Base-by-base conservation (phyloP, 2,113 vertebrate genomes). In the Mastomys coucha region DNA sequence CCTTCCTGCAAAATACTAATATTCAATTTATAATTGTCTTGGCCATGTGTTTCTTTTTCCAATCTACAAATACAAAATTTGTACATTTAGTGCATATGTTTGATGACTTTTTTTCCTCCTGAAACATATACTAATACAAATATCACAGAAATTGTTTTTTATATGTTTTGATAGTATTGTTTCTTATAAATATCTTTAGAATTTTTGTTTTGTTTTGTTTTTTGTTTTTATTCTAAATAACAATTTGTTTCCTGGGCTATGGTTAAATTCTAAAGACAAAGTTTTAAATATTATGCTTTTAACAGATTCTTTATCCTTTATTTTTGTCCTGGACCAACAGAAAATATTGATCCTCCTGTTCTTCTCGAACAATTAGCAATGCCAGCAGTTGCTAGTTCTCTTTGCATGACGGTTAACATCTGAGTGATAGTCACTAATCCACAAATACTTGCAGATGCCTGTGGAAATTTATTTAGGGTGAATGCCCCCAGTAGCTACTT, bases 391-490 rank as follows among this genome's bases (percentile, higher is more conserved):
- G 45, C 89, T 77, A 87, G 22, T 87, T 96, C 45, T 80, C 51
- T 92, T 65, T 67, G 53, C 20, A 72, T 88, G 19, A 39, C 28
- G 92, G 28, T 88, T 56, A 85, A 92, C 80, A 95, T 53, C 53
- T 49, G 33, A 42, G n/a, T 80, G 84, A 91, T 24, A 31, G 53
- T 67, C 96, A 51, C 78, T 93, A 92, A 67, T 85, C 36, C 24
- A 67, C n/a, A 87, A 95, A 49, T 60, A 92, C n/a, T 92, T 86
- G 10, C n/a, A 93, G 73, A 94, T 93, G 73, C 26, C 33, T 96
- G 90, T 94, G 89, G 82, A 97, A 94, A 97, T 96, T 96, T 97
- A 95, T 88, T 97, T 95, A 76, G 93, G 97, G 97, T 85, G 84
- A 97, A 85, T 84, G 94, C 51, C 22, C 87, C 85, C 97, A 94